Base-by-base conservation (phyloP, 2,797 vertebrate species). In the Cheirogaleus major region DNA sequence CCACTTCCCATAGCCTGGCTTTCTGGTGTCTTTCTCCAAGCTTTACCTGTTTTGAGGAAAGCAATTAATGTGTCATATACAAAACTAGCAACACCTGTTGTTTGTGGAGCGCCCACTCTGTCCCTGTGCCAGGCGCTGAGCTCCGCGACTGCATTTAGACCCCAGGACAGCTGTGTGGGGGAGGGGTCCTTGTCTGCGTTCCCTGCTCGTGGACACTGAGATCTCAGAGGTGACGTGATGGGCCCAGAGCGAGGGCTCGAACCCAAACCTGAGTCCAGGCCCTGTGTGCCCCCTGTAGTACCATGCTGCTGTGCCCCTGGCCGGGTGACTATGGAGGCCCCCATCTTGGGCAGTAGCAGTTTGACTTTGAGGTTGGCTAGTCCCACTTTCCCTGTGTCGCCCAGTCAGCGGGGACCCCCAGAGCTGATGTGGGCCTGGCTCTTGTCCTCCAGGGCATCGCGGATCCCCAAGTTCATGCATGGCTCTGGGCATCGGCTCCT, bases 181-280 rank as follows among this genome's bases (percentile, higher is more conserved):
- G 0, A 1, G 18, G 23, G 35, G 11, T 23, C 22, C 2, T 5
- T 15, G 2, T 59, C 38, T 76, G 61, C 18, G 1, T 52, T 69
- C 17, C 78, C 18, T 5, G 4, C 32, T 25, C 27, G 5, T 18
- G 43, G 45, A 69, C 30, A 17, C n/a, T 79, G 38, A 43, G 15
- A 18, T 55, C 38, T 50, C 18, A 17, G 70, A 81, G 35, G 15
- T 38, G 18, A 81, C 4, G 14, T 14, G 0, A 45, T 5, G 20
- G 35, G 9, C 27, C 79, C 0, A 2, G 41, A 32, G 2, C 0
- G 4, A 48, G 32, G 35, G 10, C 38, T 85, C 0, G 0, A 38
- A 27, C 52, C 2, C 1, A 63, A 79, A 45, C 23, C 32, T 17
- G n/a, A 17, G 0, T 61, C 35, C 50, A 20, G 12, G 76, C 25